Evolutionary conservation across 2,888 invertebrate species (phyloP).

Genomic region (Acleris cristana): DNA sequence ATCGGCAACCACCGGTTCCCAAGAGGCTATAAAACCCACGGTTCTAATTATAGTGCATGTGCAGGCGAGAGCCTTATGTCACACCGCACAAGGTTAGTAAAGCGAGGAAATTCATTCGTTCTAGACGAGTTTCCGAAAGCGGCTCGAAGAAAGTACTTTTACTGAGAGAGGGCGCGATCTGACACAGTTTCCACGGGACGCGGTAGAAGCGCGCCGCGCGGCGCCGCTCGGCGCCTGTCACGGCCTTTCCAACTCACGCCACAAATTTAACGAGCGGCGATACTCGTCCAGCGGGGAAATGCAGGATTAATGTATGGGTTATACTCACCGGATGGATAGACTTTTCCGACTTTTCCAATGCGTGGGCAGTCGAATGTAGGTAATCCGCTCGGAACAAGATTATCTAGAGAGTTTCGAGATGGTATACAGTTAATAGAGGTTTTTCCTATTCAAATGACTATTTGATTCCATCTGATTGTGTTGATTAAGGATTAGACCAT

Average conservation of each 20-base stretch:
- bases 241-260: slow-evolving; percentile 67
- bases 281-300: slow-evolving; percentile 53
- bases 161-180: slow-evolving; percentile 73
- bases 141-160: slow-evolving; percentile 83
- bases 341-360: slow-evolving; percentile 59
- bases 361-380: slow-evolving; percentile 37
- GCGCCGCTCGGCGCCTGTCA: slow-evolving; percentile 46
- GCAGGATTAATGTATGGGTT: slow-evolving; percentile 53
- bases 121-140: slow-evolving; percentile 80
- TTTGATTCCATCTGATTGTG: too few species aligned
- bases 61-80: slow-evolving; percentile 71
- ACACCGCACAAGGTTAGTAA: slow-evolving; percentile 75
- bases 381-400: slow-evolving; percentile 39
- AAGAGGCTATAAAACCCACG: slow-evolving; percentile 23
- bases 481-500: too few species aligned
- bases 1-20: slow-evolving; percentile 22
- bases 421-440: slow-evolving; percentile 2
- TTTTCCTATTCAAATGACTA: slow-evolving; percentile 8
- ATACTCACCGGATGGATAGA: slow-evolving; percentile 55
- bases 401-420: slow-evolving; percentile 32
- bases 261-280: slow-evolving; percentile 58
- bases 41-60: slow-evolving; percentile 69
- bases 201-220: slow-evolving; percentile 43
- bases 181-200: slow-evolving; percentile 79
- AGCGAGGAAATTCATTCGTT: slow-evolving; percentile 69